Evolutionary conservation across 2,888 invertebrate species (phyloP).

Genomic region (Lycocerus yunnanus): DNA sequence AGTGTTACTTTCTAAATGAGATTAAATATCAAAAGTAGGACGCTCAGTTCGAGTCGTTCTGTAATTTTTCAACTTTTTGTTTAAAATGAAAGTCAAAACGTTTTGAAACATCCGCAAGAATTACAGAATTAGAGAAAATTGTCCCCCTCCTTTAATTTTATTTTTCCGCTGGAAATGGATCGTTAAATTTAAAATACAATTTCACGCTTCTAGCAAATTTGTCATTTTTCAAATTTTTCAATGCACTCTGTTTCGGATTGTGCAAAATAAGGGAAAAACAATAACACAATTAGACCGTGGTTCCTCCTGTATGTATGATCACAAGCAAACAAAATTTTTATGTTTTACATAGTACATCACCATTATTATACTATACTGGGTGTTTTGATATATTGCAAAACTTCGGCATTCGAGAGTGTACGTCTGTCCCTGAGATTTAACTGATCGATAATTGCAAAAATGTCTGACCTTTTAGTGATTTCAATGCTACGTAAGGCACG

Average conservation of each 20-base stretch:
- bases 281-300: not conserved
- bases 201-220: not conserved
- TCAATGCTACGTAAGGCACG: conserved; percentile 13
- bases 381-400: not conserved
- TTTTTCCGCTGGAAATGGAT: not conserved
- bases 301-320: not conserved
- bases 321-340: not conserved
- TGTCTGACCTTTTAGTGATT: conserved; percentile 6
- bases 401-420: not conserved
- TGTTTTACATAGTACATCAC: no score
- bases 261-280: not conserved
- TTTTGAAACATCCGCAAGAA: not conserved
- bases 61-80: not conserved
- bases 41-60: not conserved
- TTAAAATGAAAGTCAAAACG: not conserved
- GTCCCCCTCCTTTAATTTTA: not conserved
- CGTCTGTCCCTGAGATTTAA: conserved; percentile 12
- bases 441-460: conserved; percentile 6
- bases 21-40: not conserved
- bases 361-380: no score
- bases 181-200: not conserved
- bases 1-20: conserved; percentile 22
- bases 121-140: not conserved
- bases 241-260: not conserved
- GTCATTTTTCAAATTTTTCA: not conserved